Conservation (phyloP, 2,797 vertebrate species). For the Muscicapa comitata region DNA sequence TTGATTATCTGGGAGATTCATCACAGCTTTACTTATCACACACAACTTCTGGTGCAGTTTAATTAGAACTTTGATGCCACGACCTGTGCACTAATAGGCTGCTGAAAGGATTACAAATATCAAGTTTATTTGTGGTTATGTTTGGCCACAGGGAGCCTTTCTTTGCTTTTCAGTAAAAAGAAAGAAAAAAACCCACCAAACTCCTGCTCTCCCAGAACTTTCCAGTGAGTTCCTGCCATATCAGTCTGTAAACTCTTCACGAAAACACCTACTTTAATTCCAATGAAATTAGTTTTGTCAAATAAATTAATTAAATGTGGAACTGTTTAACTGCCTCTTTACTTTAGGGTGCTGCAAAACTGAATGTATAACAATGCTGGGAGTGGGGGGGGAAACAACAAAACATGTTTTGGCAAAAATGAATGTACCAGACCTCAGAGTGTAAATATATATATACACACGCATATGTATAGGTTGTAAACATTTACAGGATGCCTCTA, state of each 20-base stretch:
- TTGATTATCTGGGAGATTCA: background rate
- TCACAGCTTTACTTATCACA: background rate
- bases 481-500: background rate
- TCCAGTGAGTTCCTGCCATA: background rate
- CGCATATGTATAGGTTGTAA: background rate
- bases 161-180: background rate
- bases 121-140: background rate
- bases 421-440: background rate
- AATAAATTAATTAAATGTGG: background rate
- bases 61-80: background rate
- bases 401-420: fast-evolving
- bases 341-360: background rate
- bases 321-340: background rate
- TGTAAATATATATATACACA: background rate
- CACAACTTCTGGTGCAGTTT: background rate
- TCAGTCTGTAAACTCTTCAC: background rate
- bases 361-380: background rate
- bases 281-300: background rate
- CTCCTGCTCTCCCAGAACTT: background rate
- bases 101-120: background rate
- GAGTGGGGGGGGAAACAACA: background rate
- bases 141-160: background rate
- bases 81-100: background rate
- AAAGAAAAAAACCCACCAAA: background rate
- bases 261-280: background rate